Conservation (phyloP, 2,113 vertebrate species). For the Mirounga angustirostris region DNA sequence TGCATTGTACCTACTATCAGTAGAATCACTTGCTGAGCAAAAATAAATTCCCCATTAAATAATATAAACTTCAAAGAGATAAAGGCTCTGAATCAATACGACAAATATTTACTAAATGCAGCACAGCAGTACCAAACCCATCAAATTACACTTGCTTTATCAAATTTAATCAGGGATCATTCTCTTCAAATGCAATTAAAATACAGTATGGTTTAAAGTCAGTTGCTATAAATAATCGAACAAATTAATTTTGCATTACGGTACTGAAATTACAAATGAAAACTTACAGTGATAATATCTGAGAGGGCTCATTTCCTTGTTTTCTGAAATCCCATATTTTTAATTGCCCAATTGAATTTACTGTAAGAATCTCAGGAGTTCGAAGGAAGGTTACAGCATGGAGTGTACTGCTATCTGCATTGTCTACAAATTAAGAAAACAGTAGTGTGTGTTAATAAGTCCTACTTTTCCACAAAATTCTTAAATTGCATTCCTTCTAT, state of each 20-base stretch:
- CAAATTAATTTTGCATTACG: conserved; percentile 21
- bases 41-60: conserved; percentile 49
- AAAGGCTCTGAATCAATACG: conserved; percentile 42
- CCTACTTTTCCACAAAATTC: not conserved
- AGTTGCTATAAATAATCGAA: not conserved
- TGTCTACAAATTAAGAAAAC: conserved; percentile 88
- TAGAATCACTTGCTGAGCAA: conserved; percentile 16
- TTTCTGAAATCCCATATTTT: conserved; percentile 98
- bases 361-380: conserved; percentile 96
- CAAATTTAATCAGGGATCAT: not conserved
- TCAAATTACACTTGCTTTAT: conserved; percentile 4
- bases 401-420: conserved; percentile 98
- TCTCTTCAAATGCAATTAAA: conserved; percentile 40
- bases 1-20: not conserved
- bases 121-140: not conserved
- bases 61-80: conserved; percentile 36
- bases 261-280: conserved; percentile 5
- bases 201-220: conserved; percentile 46
- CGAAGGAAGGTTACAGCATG: conserved; percentile 96
- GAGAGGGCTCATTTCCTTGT: conserved; percentile 94
- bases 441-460: not conserved
- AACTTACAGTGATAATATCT: conserved; percentile 96
- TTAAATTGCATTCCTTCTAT: not conserved
- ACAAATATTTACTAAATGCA: conserved; percentile 45
- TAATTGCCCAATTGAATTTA: conserved; percentile 98